Conservation (phyloP, 2,888 invertebrate genomes). For the Drosophila barbarae region DNA sequence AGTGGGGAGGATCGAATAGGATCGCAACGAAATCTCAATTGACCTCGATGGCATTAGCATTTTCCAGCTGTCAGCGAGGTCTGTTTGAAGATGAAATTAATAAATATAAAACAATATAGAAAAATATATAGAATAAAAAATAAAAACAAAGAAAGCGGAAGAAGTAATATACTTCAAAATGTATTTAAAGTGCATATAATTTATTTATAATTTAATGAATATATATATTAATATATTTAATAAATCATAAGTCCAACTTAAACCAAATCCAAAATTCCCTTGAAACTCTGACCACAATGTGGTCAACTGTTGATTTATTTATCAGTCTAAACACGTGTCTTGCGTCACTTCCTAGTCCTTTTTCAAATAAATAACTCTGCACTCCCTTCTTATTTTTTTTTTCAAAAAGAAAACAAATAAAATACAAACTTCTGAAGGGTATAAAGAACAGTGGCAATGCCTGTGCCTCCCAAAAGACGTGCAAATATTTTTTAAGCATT, state of each 20-base stretch:
- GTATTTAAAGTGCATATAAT: too few species aligned
- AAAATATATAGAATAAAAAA: neutral
- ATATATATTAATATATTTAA: neutral
- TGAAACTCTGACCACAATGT: neutral
- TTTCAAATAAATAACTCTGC: slow-evolving; percentile 5
- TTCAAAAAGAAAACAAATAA: neutral
- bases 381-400: neutral
- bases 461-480: slow-evolving; percentile 12
- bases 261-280: neutral
- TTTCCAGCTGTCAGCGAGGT: neutral
- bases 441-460: slow-evolving; percentile 15
- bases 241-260: neutral
- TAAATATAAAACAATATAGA: too few species aligned
- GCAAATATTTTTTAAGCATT: slow-evolving; percentile 8
- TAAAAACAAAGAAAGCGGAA: too few species aligned
- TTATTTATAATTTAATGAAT: neutral
- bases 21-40: neutral
- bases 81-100: slow-evolving; percentile 3
- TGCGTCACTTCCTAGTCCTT: slow-evolving; percentile 11
- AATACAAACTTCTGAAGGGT: neutral
- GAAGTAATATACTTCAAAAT: too few species aligned
- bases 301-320: slow-evolving; percentile 2
- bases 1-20: neutral
- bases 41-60: neutral
- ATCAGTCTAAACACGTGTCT: slow-evolving; percentile 5